Base-by-base conservation (phyloP, 35 echinoderm and acorn worm species). In the Patiria miniata region DNA sequence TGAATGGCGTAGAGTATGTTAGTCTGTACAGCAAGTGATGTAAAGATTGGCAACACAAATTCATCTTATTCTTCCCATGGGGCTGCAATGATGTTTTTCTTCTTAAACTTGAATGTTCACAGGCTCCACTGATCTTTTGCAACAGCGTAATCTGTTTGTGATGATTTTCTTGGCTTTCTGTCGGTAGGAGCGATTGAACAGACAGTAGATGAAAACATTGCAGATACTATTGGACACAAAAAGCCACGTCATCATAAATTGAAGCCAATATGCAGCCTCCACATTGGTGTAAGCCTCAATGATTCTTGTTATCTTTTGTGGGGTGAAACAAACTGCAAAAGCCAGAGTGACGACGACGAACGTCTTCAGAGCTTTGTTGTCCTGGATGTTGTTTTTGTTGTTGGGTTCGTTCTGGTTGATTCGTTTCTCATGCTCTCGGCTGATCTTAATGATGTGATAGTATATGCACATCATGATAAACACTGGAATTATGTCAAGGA, bases 161-260 rank as follows among this genome's bases (percentile, higher is more conserved):
- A 73, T 2, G 26, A 73, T 73, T 73, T 34, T 36, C 34, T 73
- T 73, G 30, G 65, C 65, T 15, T 14, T 34, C 6, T 73, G 65
- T 1, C 65, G 65, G 15, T 32, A 73, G 14, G 65, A 73, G 26
- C 34, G 8, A 73, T 73, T 73, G 26, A 73, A 73, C 23, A 73
- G 65, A 36, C 65, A 73, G 65, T 73, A 73, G 65, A 73, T 73
- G 65, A 73, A 73, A 18, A 73, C 65, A 73, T 73, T 73, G 15
- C 23, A 73, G 26, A 30, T 30, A 9, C 65, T 73, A 9, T 73
- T 73, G 26, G 26, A 32, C 9, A 73, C 9, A 32, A 34, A 26
- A 10, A 73, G 34, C 29, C 29, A 73, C 14, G 34, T 14, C 2
- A 23, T 1, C 14, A 36, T 23, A 34, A 73, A 73, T 30, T 73